Evolutionary conservation across 2,888 invertebrate species (phyloP).

Genomic region (Mycogona germanica): DNA sequence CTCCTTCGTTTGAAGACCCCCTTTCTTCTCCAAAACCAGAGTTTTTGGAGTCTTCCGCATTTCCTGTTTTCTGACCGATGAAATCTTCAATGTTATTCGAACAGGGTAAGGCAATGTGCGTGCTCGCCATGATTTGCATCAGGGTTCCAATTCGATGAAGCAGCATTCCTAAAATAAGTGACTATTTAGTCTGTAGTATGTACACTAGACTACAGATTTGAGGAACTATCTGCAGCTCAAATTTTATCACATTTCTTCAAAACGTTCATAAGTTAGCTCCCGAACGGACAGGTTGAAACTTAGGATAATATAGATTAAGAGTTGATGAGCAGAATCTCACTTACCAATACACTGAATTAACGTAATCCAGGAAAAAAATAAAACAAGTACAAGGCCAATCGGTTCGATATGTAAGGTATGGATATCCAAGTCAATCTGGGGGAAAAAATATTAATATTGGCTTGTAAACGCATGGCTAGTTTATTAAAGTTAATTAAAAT

Average conservation of each 20-base stretch:
- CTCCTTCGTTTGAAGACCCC: no score
- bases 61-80: neutral
- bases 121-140: constrained; percentile 36
- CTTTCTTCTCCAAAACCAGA: no score
- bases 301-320: no score
- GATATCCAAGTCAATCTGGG: constrained; percentile 12
- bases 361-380: constrained; percentile 38
- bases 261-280: no score
- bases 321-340: no score
- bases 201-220: no score
- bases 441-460: constrained; percentile 2
- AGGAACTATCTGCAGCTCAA: no score
- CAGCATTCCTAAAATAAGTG: constrained; percentile 40
- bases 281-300: no score
- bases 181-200: no score
- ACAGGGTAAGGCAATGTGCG: neutral
- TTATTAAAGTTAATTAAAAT: neutral
- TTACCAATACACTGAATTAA: constrained; percentile 39
- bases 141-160: constrained; percentile 40
- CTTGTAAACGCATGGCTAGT: neutral
- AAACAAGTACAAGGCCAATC: constrained; percentile 38
- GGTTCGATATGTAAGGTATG: constrained; percentile 34
- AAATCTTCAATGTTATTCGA: no score
- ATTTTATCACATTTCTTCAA: no score
- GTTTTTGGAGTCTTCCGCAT: neutral